phyloP scores from a whole-genome alignment of 2,888 invertebrate species.

The Cynaeus angustus region DNA sequence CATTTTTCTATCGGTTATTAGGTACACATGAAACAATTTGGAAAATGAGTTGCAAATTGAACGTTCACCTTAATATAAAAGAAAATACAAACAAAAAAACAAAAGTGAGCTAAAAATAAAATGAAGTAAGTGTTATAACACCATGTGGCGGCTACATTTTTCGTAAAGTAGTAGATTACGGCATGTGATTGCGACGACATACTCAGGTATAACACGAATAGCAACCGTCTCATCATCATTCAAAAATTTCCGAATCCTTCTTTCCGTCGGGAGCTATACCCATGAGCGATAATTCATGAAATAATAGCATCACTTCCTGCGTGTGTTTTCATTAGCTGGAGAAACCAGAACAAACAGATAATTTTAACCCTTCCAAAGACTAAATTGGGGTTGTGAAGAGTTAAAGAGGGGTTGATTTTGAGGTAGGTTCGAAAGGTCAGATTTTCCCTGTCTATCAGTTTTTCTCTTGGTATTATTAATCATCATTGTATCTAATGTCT shows the following conservation, averaged over 20 bases:
- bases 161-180: too few species aligned
- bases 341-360: conserved; percentile 2
- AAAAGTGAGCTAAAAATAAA: too few species aligned
- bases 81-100: too few species aligned
- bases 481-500: background rate
- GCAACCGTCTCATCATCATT: too few species aligned
- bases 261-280: background rate
- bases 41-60: too few species aligned
- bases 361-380: background rate
- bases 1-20: too few species aligned
- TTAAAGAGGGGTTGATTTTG: conserved; percentile 1
- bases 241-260: background rate
- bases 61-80: too few species aligned
- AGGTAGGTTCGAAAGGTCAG: background rate
- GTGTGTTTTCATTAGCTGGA: background rate
- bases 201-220: too few species aligned
- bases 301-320: background rate
- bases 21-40: too few species aligned
- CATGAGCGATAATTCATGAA: background rate
- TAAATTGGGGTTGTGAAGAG: conserved; percentile 4
- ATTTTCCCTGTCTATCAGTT: background rate
- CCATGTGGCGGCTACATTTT: too few species aligned
- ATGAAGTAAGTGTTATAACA: too few species aligned
- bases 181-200: too few species aligned
- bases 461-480: background rate